These are phyloP conservation scores for Hypsopygia costalis DNA, from an alignment of 2,888 invertebrate species.

Conservation along the genomic window DNA sequence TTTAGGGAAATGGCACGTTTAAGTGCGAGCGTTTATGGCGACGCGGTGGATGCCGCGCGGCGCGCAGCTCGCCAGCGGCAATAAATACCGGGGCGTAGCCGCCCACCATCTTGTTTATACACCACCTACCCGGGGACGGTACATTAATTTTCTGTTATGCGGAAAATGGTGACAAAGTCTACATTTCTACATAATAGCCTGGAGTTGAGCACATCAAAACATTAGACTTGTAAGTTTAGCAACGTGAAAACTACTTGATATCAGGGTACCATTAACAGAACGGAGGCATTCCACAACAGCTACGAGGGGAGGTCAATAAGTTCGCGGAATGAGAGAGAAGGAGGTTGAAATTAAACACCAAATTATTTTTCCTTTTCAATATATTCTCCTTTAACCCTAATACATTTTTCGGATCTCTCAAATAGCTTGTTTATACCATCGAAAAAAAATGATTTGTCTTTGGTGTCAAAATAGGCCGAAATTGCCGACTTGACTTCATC, in stretches of 20 bases:
- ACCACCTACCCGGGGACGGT: conserved; percentile 48
- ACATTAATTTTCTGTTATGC: conserved; percentile 63
- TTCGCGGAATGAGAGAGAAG: too few species aligned
- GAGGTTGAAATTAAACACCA: too few species aligned
- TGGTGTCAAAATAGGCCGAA: too few species aligned
- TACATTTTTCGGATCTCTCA: too few species aligned
- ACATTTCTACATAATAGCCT: conserved; percentile 49
- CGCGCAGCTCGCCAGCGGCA: conserved; percentile 51
- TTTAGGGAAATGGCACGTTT: conserved; percentile 68
- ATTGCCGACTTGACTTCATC: too few species aligned
- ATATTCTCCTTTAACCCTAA: too few species aligned
- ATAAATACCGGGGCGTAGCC: conserved; percentile 62
- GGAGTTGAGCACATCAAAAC: too few species aligned
- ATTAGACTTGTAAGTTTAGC: conserved; percentile 38
- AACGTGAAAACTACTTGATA: conserved; percentile 23
- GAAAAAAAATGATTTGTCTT: too few species aligned
- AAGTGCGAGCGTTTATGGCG: conserved; percentile 62
- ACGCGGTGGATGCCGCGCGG: conserved; percentile 38
- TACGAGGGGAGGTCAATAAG: too few species aligned
- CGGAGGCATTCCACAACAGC: conserved; percentile 16
- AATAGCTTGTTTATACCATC: too few species aligned
- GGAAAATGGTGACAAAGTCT: conserved; percentile 60
- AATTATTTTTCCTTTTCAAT: too few species aligned
- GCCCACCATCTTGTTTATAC: conserved; percentile 61
- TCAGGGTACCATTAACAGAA: conserved; percentile 10